Evolutionary conservation across 53 echinoderm and acorn worm species (phyloP).

Genomic region (Zoroaster sp.): DNA sequence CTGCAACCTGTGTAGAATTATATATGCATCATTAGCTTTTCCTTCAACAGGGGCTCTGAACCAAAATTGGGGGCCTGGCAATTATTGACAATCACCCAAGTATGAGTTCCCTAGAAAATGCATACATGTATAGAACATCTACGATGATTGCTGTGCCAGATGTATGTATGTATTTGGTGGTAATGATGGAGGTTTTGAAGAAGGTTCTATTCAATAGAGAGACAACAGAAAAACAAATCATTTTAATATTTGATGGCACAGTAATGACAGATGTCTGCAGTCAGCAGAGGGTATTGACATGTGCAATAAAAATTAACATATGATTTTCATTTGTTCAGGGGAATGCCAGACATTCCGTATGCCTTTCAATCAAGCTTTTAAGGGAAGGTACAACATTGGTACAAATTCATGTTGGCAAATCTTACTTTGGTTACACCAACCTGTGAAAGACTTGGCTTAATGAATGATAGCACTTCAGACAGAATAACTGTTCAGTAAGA

Average conservation of each 20-base stretch:
- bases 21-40: conserved; percentile 39
- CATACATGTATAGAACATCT: not conserved
- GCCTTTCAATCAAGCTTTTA: too few species aligned
- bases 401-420: too few species aligned
- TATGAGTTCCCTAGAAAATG: not conserved
- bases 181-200: not conserved
- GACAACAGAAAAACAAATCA: not conserved
- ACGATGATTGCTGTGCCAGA: conserved; percentile 24
- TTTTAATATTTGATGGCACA: not conserved
- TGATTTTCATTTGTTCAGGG: too few species aligned
- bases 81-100: not conserved
- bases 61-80: not conserved
- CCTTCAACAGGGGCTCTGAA: not conserved
- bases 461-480: too few species aligned
- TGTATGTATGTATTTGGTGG: not conserved
- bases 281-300: not conserved
- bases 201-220: not conserved
- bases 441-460: too few species aligned
- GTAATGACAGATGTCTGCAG: not conserved
- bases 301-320: not conserved
- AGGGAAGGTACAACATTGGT: too few species aligned
- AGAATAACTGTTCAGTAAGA: too few species aligned
- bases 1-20: conserved; percentile 23
- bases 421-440: too few species aligned
- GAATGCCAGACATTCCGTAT: too few species aligned